Evolutionary conservation across 2,888 invertebrate genomes (phyloP).

Genomic region (Orgyia antiqua): DNA sequence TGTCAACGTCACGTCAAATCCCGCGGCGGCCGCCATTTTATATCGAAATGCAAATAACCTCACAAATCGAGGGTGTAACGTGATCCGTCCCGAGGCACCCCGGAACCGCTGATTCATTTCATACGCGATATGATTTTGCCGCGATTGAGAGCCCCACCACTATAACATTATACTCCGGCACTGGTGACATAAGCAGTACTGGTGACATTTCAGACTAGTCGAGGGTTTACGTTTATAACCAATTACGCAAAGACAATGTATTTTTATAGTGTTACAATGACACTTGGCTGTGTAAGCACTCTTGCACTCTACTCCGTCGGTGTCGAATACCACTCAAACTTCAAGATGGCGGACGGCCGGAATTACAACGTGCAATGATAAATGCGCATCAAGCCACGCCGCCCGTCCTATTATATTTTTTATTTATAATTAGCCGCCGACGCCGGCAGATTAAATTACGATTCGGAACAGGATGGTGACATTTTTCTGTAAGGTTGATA

Average conservation of each 20-base stretch:
- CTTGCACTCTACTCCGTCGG: conserved; percentile 61
- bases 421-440: conserved; percentile 26
- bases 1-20: conserved; percentile 67
- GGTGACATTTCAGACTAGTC: conserved; percentile 11
- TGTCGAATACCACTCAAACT: conserved; percentile 57
- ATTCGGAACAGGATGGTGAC: conserved; percentile 8
- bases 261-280: conserved; percentile 42
- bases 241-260: conserved; percentile 61
- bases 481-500: not conserved
- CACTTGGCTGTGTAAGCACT: conserved; percentile 43
- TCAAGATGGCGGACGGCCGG: conserved; percentile 58
- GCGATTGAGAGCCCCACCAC: conserved; percentile 54
- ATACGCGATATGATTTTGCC: conserved; percentile 70
- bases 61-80: conserved; percentile 68
- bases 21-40: conserved; percentile 59
- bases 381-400: conserved; percentile 47
- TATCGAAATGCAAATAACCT: conserved; percentile 67
- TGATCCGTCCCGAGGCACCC: conserved; percentile 53
- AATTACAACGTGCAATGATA: conserved; percentile 47
- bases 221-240: conserved; percentile 34
- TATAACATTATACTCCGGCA: conserved; percentile 32
- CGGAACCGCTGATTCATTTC: conserved; percentile 68
- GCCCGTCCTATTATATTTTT: conserved; percentile 20
- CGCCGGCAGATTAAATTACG: conserved; percentile 26
- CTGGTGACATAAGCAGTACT: conserved; percentile 30